Base-by-base conservation (phyloP, 2,113 vertebrate species). In the Elgaria multicarinata region DNA sequence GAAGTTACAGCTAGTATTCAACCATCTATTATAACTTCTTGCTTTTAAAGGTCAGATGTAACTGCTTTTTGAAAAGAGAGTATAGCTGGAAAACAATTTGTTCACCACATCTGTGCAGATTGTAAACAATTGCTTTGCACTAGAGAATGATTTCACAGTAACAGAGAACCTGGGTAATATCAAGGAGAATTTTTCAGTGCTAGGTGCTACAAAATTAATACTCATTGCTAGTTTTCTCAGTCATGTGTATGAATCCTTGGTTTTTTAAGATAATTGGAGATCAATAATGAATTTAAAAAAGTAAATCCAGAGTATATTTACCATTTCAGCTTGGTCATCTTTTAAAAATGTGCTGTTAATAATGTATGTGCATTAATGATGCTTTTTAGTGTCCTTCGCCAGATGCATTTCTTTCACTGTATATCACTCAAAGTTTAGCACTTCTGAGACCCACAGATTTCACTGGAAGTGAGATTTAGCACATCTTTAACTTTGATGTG, bases 51-150 rank as follows among this genome's bases (percentile, higher is more conserved):
- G 77, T 76, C 79, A 39, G 24, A 72, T 90, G 12, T 89, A 92
- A 94, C 92, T 95, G 69, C 64, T 69, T 44, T 44, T 9, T 83
- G 44, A 46, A 83, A 46, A 67, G 16, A 95, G 88, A 95, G 95
- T 95, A 64, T 90, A 95, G 96, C 92, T 95, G 93, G 92, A 96
- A 97, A 96, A 84, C 92, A 83, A 93, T 95, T 93, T 95, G 83
- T 96, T 96, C 95, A 93, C 93, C 94, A 96, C 93, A 96, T 85
- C 33, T 93, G 93, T 89, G 85, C 94, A 95, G 77, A 66, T 92
- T 80, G 94, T 94, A 90, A 2, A 28, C 39, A 91, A 86, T 58
- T 22, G 13, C 82, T 93, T 94, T 95, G 91, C 85, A 87, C 89
- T 93, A 69, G 90, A 39, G 84, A 94, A 92, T 93, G 94, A 95